These are phyloP conservation scores for Microctenopoma lineatum DNA, from an alignment of 2,797 vertebrate species.

Conservation along the genomic window DNA sequence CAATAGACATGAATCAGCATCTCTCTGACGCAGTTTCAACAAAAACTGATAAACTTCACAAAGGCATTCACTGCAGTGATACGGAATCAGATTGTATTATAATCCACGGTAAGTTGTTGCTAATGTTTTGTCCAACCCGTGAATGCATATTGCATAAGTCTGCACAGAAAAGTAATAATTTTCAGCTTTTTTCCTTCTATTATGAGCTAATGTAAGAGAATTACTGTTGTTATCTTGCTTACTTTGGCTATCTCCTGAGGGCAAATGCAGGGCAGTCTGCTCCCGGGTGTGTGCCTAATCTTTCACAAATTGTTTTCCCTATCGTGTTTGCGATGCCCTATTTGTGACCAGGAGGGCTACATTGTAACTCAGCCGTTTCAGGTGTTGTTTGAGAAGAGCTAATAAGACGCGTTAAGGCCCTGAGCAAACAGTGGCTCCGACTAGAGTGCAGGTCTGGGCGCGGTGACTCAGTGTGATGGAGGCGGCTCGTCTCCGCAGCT, in stretches of 20 bases:
- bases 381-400: slow-evolving; percentile 83
- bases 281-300: slow-evolving; percentile 84
- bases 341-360: slow-evolving; percentile 72
- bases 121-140: slow-evolving; percentile 37
- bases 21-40: slow-evolving; percentile 50
- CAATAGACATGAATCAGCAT: slow-evolving; percentile 35
- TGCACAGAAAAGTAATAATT: slow-evolving; percentile 52
- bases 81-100: slow-evolving; percentile 29
- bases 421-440: slow-evolving; percentile 76
- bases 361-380: slow-evolving; percentile 75
- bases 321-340: slow-evolving; percentile 75
- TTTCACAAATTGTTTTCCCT: slow-evolving; percentile 83
- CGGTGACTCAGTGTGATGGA: slow-evolving; percentile 52
- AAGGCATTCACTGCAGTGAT: slow-evolving; percentile 22
- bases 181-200: slow-evolving; percentile 41
- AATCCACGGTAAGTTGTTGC: slow-evolving; percentile 28
- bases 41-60: slow-evolving; percentile 58
- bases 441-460: slow-evolving; percentile 66
- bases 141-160: slow-evolving; percentile 16
- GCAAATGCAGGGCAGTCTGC: slow-evolving; percentile 82
- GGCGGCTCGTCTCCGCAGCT: slow-evolving; percentile 45
- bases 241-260: slow-evolving; percentile 75
- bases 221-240: slow-evolving; percentile 80
- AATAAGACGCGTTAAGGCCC: slow-evolving; percentile 78
- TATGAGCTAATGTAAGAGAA: slow-evolving; percentile 82